phyloP scores from a whole-genome alignment of 1,140 invertebrate species.

The Drosophila ohnishii region DNA sequence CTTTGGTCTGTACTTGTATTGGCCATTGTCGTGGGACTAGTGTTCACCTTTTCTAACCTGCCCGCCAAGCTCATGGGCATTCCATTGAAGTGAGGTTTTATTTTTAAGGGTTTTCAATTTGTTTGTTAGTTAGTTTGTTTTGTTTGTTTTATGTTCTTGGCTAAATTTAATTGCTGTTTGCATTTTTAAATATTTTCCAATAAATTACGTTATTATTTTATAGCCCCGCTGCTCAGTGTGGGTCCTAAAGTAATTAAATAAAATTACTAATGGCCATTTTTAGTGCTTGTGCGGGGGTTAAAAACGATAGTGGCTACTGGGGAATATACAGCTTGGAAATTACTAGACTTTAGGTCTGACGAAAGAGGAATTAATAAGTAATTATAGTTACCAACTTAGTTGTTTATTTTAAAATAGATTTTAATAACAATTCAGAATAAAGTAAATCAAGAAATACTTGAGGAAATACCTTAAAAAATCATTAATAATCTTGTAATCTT shows the following conservation, averaged over 20 bases:
- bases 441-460: no score
- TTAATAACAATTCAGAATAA: neutral
- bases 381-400: neutral
- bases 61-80: slow-evolving; percentile 46
- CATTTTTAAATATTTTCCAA: slow-evolving; percentile 32
- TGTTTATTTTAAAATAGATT: neutral
- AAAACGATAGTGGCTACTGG: slow-evolving; percentile 11
- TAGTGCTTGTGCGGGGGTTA: slow-evolving; percentile 6
- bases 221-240: neutral
- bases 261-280: slow-evolving; percentile 42
- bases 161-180: slow-evolving; percentile 31
- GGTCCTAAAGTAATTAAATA: slow-evolving; percentile 54
- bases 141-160: neutral
- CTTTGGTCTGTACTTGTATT: slow-evolving; percentile 31
- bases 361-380: neutral
- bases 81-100: slow-evolving; percentile 33
- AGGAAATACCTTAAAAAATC: neutral
- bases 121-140: neutral
- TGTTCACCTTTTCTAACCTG: slow-evolving; percentile 48
- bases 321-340: neutral
- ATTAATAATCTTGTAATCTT: neutral
- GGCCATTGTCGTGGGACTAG: slow-evolving; percentile 26
- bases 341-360: neutral
- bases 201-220: slow-evolving; percentile 28
- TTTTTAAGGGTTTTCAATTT: neutral